These are phyloP conservation scores for Thyatira batis DNA, from an alignment of 2,888 invertebrate genomes.

Conservation along the genomic window DNA sequence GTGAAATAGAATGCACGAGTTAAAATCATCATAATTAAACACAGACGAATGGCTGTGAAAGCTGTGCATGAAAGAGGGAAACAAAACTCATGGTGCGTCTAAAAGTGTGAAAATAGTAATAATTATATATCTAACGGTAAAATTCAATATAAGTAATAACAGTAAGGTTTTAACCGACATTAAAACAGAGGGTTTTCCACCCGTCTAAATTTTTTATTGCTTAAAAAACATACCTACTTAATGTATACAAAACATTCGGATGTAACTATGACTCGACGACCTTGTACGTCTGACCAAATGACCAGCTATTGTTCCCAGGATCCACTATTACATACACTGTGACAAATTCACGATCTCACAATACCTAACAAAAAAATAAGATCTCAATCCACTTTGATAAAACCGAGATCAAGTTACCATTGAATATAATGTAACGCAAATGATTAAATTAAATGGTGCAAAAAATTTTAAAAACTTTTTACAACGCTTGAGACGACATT, in stretches of 20 bases:
- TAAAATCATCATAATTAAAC: too few species aligned
- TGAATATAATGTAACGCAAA: not conserved
- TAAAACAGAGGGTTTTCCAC: too few species aligned
- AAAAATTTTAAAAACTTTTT: not conserved
- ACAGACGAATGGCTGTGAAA: too few species aligned
- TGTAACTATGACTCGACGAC: not conserved
- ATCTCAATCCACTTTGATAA: not conserved
- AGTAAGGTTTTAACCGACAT: too few species aligned
- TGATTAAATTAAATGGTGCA: not conserved
- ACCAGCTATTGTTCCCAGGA: conserved; percentile 1
- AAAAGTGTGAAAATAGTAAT: too few species aligned
- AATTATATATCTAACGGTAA: too few species aligned
- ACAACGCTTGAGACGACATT: not conserved
- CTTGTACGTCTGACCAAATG: conserved; percentile 1
- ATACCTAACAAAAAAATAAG: conserved; percentile 1
- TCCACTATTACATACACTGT: conserved; percentile 1
- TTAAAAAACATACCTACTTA: not conserved
- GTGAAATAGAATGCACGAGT: too few species aligned
- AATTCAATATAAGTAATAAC: too few species aligned
- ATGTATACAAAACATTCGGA: not conserved
- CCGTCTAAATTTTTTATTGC: too few species aligned
- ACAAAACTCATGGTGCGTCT: too few species aligned
- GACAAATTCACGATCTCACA: conserved; percentile 2
- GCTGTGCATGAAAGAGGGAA: too few species aligned
- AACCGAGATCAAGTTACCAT: not conserved